Evolutionary conservation across 2,797 vertebrate genomes (phyloP).

Genomic region (Gymnoscopelus microlampas): DNA sequence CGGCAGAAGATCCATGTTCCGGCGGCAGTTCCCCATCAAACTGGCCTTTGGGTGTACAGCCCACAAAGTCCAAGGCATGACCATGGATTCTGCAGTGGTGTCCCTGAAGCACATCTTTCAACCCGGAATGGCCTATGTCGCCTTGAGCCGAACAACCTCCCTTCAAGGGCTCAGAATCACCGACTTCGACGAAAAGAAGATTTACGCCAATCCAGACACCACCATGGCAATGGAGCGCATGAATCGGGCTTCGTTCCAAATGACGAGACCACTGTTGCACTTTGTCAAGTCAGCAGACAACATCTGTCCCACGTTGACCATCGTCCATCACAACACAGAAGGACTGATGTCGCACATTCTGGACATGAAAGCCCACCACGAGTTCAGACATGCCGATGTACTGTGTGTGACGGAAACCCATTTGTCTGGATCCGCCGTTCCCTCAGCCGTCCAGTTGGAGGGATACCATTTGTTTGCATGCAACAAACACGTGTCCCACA

Average conservation of each 20-base stretch:
- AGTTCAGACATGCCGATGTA: too few relatives aligned
- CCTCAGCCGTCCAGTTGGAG: too few relatives aligned
- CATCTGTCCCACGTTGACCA: too few relatives aligned
- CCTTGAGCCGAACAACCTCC: constrained; percentile 4
- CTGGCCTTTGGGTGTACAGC: constrained; percentile 18
- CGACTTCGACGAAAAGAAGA: constrained; percentile 8
- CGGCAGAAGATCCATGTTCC: not conserved
- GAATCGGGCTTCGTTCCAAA: constrained; percentile 1
- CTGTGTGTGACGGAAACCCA: too few relatives aligned
- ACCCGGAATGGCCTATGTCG: constrained; percentile 5
- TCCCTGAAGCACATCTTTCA: constrained; percentile 19
- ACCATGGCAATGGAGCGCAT: constrained; percentile 6
- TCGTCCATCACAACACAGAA: too few relatives aligned
- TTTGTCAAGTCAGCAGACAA: too few relatives aligned
- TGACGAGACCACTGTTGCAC: too few relatives aligned
- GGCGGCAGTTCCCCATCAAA: constrained; percentile 26
- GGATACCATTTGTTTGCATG: too few relatives aligned
- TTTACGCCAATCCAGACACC: constrained; percentile 8
- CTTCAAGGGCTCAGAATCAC: constrained; percentile 3
- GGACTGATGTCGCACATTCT: too few relatives aligned
- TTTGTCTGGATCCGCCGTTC: too few relatives aligned
- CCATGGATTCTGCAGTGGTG: constrained; percentile 1
- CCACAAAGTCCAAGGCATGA: constrained; percentile 23
- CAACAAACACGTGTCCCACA: too few relatives aligned
- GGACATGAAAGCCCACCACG: too few relatives aligned